Evolutionary conservation across 1,140 invertebrate genomes (phyloP), one percentile per base, ranked within the genome.

Genomic region (Zaprionus lachaisei): DNA sequence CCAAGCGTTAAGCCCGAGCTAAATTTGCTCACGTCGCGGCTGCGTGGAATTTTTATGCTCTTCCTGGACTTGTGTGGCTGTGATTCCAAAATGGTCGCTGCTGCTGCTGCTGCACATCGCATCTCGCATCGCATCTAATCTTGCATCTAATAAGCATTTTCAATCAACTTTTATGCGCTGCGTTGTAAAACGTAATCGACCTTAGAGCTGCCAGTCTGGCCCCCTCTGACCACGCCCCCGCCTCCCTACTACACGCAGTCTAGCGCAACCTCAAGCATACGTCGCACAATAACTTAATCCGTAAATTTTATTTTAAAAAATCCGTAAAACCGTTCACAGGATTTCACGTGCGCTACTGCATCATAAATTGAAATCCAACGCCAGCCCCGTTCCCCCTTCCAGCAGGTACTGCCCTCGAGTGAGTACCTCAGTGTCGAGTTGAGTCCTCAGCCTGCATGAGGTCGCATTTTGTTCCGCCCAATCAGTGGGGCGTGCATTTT

Each of bases 71-170:
- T 28, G 57, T 71, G 79, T 71, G 79, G 57, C 72, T 80, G 63
- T 84, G 81, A 89, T 84, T 89, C 79, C 51, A 72, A 72, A 84
- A 72, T 79, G 80, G 61, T 55, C 51, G 65, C 58, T 62, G 68
- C 34, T 60, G 24, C n/a, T 66, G 65, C 41, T 51, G 72, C 68
- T 47, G 75, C 80, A 73, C 83, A 89, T 47, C 80, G 70, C 83
- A 89, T 47, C 41, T 47, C 41, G 41, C n/a, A 47, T 85, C 85
- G 72, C 84, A 92, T 91, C 91, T 92, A 92, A 92, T 92, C 91
- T 92, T 91, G 91, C 84, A 92, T 92, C 91, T 92, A 92, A 92
- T 92, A 92, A 92, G 91, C 91, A 92, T 92, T 92, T 92, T 92
- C 91, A 92, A 92, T 92, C 91, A 92, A 91, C 91, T 92, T 92